Base-by-base conservation (phyloP, 2,888 invertebrate genomes). In the Agrochola litura region DNA sequence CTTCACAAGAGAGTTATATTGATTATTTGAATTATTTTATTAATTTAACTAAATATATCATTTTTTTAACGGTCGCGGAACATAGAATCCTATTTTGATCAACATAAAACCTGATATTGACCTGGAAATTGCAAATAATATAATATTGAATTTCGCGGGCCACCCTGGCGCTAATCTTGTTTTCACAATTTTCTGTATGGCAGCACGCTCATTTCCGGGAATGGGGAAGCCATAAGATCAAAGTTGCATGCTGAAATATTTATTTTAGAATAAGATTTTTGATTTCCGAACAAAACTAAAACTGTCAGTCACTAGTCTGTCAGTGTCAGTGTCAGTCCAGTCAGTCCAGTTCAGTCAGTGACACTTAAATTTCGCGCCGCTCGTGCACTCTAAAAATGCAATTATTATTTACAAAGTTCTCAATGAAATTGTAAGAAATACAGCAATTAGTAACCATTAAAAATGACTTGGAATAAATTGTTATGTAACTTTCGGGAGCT, bases 401-500 rank as follows among this genome's bases (percentile, higher is more conserved):
- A 25, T 14, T 25, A 22, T 10, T 54, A 46, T 25, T 54, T 25
- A 9, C 14, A 2, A 30, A 22, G 9, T 19, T 22, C 25, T 58
- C 4, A 77, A 67, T 77, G n/a, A 64, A 54, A 68, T 56, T 60
- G 2, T 65, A 58, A n/a, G 22, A 52, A 30, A 69, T 25, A 52
- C 3, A 4, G 37, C 22, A 54, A 22, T 65, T 52, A 52, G 12
- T 9, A 63, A n/a, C 16, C 22, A 43, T 10, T 30, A 37, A 89
- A 80, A 61, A 95, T 96, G 95, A 79, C 89, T 76, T 97, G 97
- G 97, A 95, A 94, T 86, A 97, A 97, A 93, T 91, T 98, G 74
- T 37, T 93, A 43, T 97, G 97, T 89, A 95, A 96, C 76, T 92
- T 91, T 65, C 94, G 93, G 68, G 98, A 98, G 91, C 94, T 98